Base-by-base conservation (phyloP, 2,888 invertebrate species). In the Adelphocoris suturalis region DNA sequence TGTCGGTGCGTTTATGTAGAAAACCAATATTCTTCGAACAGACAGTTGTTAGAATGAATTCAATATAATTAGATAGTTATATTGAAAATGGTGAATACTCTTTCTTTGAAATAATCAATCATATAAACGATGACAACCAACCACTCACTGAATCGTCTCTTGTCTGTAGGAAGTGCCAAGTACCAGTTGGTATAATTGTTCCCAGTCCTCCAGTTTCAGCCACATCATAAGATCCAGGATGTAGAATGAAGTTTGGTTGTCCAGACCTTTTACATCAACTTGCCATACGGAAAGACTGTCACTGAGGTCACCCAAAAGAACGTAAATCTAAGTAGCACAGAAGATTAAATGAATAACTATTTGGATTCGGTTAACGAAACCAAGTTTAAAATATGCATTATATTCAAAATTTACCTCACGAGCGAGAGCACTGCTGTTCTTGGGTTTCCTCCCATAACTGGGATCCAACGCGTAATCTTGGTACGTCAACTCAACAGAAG, bases 141-240 rank as follows among this genome's bases (percentile, higher is more conserved):
- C 55, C 1, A 91, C 91, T 80, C 92, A 94, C 94, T 94, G 94
- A 37, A 96, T 95, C 0, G 96, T 96, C 93, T 96, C 96, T 93
- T 96, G 94, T 47, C 96, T 95, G 92, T 96, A 96, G 91, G 96
- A 96, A 3, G 96, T 96, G 0, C 96, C 96, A 3, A 92, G 89
- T 28, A 92, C 91, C 7, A 91, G 91, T 23, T 93, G 92, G 90
- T 93, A 94, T 0, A 93, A 92, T 14, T 91, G 91, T 91, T 92
- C 92, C 91, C 94, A 92, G 91, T 93, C 93, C 12, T 92, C 92
- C 55, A 92, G 91, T 86, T 94, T 93, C 19, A 94, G 91, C 93
- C 93, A 93, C 55, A 92, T 93, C 90, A 94, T 93, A 90, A 94
- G 93, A 90, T 94, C 93, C n/a, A 94, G 91, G 88, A 94, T 92